phyloP scores from a whole-genome alignment of 2,888 invertebrate species.

The Neoascia interrupta region DNA sequence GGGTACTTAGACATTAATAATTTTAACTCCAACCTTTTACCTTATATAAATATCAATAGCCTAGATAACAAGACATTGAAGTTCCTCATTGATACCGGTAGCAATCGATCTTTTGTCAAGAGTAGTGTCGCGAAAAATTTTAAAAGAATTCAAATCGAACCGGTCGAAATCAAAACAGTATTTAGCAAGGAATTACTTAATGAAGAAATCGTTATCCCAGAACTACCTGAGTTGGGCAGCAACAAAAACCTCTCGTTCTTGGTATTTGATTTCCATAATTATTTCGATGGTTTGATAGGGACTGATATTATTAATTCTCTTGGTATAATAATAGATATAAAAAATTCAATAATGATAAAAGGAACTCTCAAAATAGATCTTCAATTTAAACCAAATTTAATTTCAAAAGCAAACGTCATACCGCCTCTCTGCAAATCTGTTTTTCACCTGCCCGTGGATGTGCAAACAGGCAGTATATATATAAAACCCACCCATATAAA shows the following conservation, averaged over 20 bases:
- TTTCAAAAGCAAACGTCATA: background rate
- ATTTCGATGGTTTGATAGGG: conserved; percentile 25
- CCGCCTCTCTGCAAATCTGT: background rate
- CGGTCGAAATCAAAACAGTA: background rate
- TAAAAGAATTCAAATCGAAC: background rate
- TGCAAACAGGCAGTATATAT: conserved; percentile 28
- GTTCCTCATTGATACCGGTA: background rate
- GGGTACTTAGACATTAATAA: background rate
- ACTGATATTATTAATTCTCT: conserved; percentile 2
- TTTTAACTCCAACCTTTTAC: background rate
- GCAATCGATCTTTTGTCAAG: background rate
- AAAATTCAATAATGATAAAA: no score
- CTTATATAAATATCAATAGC: background rate
- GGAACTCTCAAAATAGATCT: no score
- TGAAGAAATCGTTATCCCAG: background rate
- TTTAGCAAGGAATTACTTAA: background rate
- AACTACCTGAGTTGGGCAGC: conserved; percentile 10
- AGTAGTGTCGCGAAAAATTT: background rate
- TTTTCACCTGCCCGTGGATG: conserved; percentile 7
- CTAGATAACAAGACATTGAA: background rate
- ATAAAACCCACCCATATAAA: conserved; percentile 6
- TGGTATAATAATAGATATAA: background rate
- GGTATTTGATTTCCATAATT: conserved; percentile 35
- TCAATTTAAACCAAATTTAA: conserved; percentile 9
- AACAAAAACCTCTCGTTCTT: conserved; percentile 1